Evolutionary conservation across 64 coral and sea anemone species (phyloP).

Genomic region (Montipora capricornis): DNA sequence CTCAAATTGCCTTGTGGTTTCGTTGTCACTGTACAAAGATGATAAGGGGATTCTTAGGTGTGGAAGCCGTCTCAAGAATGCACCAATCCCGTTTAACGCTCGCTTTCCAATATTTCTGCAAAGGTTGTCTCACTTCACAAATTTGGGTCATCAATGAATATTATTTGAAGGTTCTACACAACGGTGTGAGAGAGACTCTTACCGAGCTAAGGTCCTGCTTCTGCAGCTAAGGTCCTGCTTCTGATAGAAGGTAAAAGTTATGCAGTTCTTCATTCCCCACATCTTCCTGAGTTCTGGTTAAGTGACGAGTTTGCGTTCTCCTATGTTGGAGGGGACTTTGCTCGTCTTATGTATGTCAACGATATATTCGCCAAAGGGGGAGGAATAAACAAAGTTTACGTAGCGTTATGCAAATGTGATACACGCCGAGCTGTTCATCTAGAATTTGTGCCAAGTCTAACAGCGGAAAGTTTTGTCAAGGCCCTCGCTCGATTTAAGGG

Average conservation of each 20-base stretch:
- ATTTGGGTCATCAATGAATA: slow-evolving; percentile 32
- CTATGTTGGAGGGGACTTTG: slow-evolving; percentile 75
- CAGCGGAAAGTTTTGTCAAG: slow-evolving; percentile 26
- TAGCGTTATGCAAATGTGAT: slow-evolving; percentile 6
- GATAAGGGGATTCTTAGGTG: slow-evolving; percentile 34
- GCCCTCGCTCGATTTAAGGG: slow-evolving; percentile 40
- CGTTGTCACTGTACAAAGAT: slow-evolving; percentile 53
- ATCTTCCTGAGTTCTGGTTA: slow-evolving; percentile 60
- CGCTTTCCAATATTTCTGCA: slow-evolving; percentile 55
- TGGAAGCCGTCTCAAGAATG: slow-evolving; percentile 25
- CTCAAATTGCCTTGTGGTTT: background rate
- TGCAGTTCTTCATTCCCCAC: slow-evolving; percentile 18
- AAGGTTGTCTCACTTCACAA: slow-evolving; percentile 39
- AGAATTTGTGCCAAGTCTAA: slow-evolving; percentile 36
- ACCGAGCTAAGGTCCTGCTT: slow-evolving; percentile 55
- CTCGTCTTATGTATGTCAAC: slow-evolving; percentile 61
- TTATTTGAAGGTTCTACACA: slow-evolving; percentile 57
- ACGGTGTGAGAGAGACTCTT: slow-evolving; percentile 28
- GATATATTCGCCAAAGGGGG: slow-evolving; percentile 23
- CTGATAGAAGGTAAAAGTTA: slow-evolving; percentile 33
- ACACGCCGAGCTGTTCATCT: slow-evolving; percentile 44
- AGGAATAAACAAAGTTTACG: background rate
- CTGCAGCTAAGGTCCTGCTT: slow-evolving; percentile 59
- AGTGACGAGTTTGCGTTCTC: slow-evolving; percentile 60
- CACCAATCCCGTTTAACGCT: slow-evolving; percentile 17